Base-by-base conservation (phyloP, 2,888 invertebrate genomes). In the Chouioia cunea region DNA sequence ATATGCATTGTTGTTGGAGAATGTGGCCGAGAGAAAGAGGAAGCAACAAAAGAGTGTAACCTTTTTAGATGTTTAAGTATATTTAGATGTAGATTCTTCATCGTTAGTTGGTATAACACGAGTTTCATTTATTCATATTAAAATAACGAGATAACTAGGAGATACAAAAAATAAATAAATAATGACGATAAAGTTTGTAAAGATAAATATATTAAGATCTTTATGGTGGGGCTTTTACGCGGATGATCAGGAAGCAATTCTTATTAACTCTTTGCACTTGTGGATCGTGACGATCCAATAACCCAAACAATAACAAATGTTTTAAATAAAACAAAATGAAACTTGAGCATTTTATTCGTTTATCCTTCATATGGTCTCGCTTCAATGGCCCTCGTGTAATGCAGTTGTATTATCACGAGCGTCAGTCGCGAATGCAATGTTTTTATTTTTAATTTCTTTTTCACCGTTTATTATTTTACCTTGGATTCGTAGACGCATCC, bases 51-150 rank as follows among this genome's bases (percentile, higher is more conserved):
- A 70, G 66, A 70, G 59, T 73, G 70, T 70, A 73, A 67, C 54
- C 50, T 16, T 50, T 56, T 70, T 73, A 73, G 70, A 73, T 64
- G 44, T 66, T 57, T 73, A 66, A 70, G 63, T 47, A 73, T 73
- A 73, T 23, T 48, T 73, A 73, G 67, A 70, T 65, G 67, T 73
- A 73, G 73, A 62, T 68, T 73, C 36, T 36, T 73, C 73, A 71
- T 67, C 67, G 71, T 73, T 73, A 70, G 73, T 65, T 65, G 58
- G 65, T 68, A n/a, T 22, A 73, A 71, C 50, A 64, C 62, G 67
- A 73, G 58, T 73, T 73, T 71, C 71, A 73, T 73, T 73, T 67
- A 73, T 64, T 50, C 63, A 73, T 70, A 70, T 59, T 53, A 69
- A 72, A 10, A 6, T 6, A 36, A 36, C 12, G 36, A 36, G 36